phyloP scores from a whole-genome alignment of 1,140 invertebrate species.

The Popillia japonica region DNA sequence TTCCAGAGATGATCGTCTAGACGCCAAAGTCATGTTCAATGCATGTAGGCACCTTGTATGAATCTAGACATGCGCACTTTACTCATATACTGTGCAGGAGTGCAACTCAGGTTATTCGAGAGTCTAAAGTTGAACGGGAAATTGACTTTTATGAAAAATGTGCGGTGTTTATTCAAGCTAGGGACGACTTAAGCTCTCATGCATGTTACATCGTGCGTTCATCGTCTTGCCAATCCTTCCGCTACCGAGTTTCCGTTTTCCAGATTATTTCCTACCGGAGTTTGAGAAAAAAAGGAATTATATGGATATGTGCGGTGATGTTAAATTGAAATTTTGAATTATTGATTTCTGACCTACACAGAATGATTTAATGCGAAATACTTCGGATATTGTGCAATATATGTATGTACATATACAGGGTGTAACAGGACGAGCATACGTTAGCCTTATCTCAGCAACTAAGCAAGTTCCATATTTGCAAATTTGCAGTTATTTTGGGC shows the following conservation, averaged over 20 bases:
- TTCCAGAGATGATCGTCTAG: conserved; percentile 17
- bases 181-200: conserved; percentile 48
- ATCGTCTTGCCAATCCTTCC: conserved; percentile 21
- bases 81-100: background rate
- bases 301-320: conserved; percentile 16
- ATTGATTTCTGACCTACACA: conserved; percentile 14
- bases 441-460: too few relatives aligned
- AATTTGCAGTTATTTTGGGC: too few relatives aligned
- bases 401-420: too few relatives aligned
- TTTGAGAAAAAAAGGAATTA: conserved; percentile 15
- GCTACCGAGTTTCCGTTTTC: conserved; percentile 19
- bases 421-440: too few relatives aligned
- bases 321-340: conserved; percentile 37
- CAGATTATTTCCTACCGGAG: conserved; percentile 32
- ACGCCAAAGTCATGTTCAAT: conserved; percentile 10
- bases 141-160: conserved; percentile 52
- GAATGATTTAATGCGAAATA: background rate
- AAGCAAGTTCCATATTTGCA: too few relatives aligned
- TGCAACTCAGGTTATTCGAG: background rate
- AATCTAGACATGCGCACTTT: background rate
- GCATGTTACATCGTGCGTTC: conserved; percentile 42
- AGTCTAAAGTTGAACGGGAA: conserved; percentile 45
- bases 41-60: background rate
- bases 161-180: conserved; percentile 49
- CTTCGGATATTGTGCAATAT: background rate